These are phyloP conservation scores for Philopedon plagiatum DNA, from an alignment of 2,888 invertebrate genomes.

Conservation along the genomic window DNA sequence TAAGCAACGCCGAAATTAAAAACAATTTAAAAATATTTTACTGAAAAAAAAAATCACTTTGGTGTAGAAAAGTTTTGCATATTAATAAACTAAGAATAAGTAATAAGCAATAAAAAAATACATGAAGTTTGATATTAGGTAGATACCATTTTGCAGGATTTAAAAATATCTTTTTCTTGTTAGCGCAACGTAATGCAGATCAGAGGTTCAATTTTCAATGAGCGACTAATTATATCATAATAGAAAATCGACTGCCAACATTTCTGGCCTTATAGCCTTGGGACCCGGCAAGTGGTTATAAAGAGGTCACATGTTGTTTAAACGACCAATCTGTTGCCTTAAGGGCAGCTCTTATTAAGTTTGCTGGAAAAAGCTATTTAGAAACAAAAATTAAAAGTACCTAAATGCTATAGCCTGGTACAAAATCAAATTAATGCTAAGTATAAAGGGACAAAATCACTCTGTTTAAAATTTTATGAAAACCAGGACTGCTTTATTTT, in stretches of 20 bases:
- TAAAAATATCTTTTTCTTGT: too few species aligned
- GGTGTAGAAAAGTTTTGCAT: too few species aligned
- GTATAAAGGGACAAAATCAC: neutral
- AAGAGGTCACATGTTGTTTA: constrained; percentile 47
- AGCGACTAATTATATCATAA: constrained; percentile 35
- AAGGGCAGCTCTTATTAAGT: constrained; percentile 35
- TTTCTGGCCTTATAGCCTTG: constrained; percentile 22
- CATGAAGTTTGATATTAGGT: too few species aligned
- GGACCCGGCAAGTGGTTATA: constrained; percentile 18
- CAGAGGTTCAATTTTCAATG: constrained; percentile 21
- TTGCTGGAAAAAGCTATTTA: constrained; percentile 37
- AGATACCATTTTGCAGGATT: too few species aligned
- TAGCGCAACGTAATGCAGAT: neutral
- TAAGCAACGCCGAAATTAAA: too few species aligned
- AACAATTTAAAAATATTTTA: too few species aligned
- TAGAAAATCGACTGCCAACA: constrained; percentile 29
- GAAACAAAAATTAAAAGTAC: constrained; percentile 40
- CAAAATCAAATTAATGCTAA: constrained; percentile 33
- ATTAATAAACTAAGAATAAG: too few species aligned
- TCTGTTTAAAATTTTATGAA: neutral
- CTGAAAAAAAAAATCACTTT: too few species aligned
- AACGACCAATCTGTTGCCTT: constrained; percentile 47
- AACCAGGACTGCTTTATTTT: neutral
- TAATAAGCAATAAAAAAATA: too few species aligned
- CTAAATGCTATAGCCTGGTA: constrained; percentile 24